These are phyloP conservation scores for Paraplagusia blochii DNA, from an alignment of 2,113 vertebrate species.

Conservation along the genomic window DNA sequence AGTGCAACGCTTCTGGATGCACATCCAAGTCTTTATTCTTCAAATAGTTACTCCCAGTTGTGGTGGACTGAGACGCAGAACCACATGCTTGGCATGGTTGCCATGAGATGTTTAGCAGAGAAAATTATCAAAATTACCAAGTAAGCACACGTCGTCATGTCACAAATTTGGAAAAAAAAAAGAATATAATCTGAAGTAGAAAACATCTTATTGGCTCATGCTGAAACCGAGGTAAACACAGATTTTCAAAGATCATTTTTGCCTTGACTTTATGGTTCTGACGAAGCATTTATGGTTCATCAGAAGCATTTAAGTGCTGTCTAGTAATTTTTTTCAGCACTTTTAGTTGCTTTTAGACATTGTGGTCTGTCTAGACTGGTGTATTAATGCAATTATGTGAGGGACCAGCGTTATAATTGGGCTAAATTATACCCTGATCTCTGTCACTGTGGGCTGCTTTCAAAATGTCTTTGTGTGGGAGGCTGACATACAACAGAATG, in stretches of 20 bases:
- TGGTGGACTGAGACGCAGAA: background rate
- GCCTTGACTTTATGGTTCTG: too few species aligned
- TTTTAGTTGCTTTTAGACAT: conserved; percentile 11
- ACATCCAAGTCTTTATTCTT: too few species aligned
- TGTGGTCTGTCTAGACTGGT: conserved; percentile 62
- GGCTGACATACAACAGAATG: conserved; percentile 42
- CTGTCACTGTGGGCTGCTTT: conserved; percentile 52
- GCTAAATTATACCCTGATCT: conserved; percentile 66
- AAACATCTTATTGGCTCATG: conserved; percentile 44
- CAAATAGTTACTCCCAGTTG: background rate
- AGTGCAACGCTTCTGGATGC: background rate
- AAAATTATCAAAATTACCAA: conserved; percentile 29
- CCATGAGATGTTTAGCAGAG: conserved; percentile 20
- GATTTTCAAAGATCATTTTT: conserved; percentile 42
- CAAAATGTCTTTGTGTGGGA: conserved; percentile 49
- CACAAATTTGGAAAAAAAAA: too few species aligned
- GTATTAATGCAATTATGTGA: conserved; percentile 67
- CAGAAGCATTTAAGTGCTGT: too few species aligned
- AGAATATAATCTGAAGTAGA: conserved; percentile 30
- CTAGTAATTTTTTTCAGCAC: conserved; percentile 50
- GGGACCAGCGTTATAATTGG: conserved; percentile 60
- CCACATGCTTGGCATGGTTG: background rate
- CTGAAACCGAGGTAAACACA: conserved; percentile 59
- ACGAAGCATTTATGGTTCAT: too few species aligned
- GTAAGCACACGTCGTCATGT: too few species aligned